Base-by-base conservation (phyloP, 2,113 vertebrate genomes). In the Scophthalmus maximus region DNA sequence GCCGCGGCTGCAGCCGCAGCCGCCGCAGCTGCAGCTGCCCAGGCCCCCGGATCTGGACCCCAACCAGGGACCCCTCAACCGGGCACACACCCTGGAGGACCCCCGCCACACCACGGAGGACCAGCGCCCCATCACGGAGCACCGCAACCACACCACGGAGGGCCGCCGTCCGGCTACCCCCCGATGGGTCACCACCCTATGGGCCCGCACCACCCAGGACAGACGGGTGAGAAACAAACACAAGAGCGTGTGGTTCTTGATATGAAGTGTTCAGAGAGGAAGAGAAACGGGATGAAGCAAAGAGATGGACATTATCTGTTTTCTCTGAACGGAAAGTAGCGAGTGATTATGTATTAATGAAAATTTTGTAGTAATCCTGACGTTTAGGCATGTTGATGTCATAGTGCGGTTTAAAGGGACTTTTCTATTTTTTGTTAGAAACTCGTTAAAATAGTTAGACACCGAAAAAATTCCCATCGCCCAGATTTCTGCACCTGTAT, bases 171-270 rank as follows among this genome's bases (percentile, higher is more conserved):
- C 0, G 96, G 95, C 1, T 99, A 94, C 81, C 95, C 96, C 0
- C 91, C 95, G 14, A 95, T 98, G 94, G 88, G 88, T 6, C 97
- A 96, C 75, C 97, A 98, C 86, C 92, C 94, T 11, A 96, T 99
- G 95, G 96, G 94, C 2, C 95, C 96, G 0, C 96, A 96, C 79
- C 97, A 98, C 85, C 93, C 95, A 0, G 90, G 94, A 1, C 96
- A 95, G 83, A 93, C 96, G 90, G 97, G 97, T 97, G 46, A 88
- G 42, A 26, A 30, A 38, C 3, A 2, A 8, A 46, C n/a, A 20
- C 18, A n/a, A n/a, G 5, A 25, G 20, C 42, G 7, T 18, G 40
- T 42, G 38, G 38, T 42, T 12, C 5, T 42, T 3, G 8, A 42
- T 42, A 38, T 8, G 34, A 38, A 38, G 22, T 42, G 34, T 40